Evolutionary conservation across 2,113 vertebrate genomes (phyloP), one percentile per base, ranked within the genome.

Genomic region (Scalopus aquaticus): DNA sequence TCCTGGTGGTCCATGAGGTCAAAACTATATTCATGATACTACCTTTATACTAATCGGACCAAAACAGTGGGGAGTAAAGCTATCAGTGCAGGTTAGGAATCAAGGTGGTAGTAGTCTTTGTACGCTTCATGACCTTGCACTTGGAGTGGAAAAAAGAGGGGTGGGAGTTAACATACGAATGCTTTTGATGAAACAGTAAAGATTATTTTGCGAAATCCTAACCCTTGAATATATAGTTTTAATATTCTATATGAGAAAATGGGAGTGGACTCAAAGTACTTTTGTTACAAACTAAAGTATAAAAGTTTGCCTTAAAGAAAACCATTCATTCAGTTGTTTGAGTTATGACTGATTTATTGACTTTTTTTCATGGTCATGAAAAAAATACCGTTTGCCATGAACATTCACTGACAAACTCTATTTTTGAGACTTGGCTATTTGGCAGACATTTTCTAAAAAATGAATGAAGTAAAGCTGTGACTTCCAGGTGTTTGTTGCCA

Each of bases 401-500:
- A 17, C 49, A 51, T 22, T 56, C 28, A 74, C 35, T 80, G 12
- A 67, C 32, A 76, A 84, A 49, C 65, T 60, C 3, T 65, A 35
- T 9, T 73, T 87, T 76, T 85, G 69, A 93, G 24, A 78, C 30
- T 79, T 86, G 56, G 51, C 44, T 89, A 28, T 60, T 76, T 87
- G 70, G 30, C 49, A 96, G 56, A 54, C 35, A 44, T 86, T 76
- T 44, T 70, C 54, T 94, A 28, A 85, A 20, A 86, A 90, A 64
- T 58, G 15, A 54, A 16, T 64, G 42, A 69, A 67, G 13, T 79
- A 30, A 84, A 37, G 13, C 19, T 77, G 15, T 67, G 28, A 91
- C 56, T 83, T 93, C 39, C 30, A 84, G 42, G 24, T 79, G 44
- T 67, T 92, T 82, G 30, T 94, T 95, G 16, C 28, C n/a, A 79